These are phyloP conservation scores for Temnopleurus reevesii DNA, from an alignment of 53 echinoderm and acorn worm species.

Conservation along the genomic window DNA sequence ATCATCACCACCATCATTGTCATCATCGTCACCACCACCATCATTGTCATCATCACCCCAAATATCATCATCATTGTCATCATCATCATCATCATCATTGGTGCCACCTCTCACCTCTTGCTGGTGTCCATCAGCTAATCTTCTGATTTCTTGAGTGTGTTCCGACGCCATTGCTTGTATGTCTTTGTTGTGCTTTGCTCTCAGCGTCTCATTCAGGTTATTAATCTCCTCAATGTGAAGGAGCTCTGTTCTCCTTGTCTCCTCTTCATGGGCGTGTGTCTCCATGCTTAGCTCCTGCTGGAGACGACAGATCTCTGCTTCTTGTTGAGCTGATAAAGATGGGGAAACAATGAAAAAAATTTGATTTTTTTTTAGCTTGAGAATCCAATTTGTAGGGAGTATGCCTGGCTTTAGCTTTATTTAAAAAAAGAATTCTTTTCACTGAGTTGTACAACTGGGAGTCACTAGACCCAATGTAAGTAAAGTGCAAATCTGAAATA, in stretches of 20 bases:
- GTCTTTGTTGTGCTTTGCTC: conserved; percentile 33
- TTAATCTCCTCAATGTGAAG: conserved; percentile 32
- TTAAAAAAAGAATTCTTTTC: too few relatives aligned
- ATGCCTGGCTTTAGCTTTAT: too few relatives aligned
- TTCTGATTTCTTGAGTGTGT: conserved; percentile 48
- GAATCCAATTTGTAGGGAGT: too few relatives aligned
- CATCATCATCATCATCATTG: background rate
- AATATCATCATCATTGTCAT: too few relatives aligned
- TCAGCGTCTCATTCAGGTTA: conserved; percentile 1
- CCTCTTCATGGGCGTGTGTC: conserved; percentile 39
- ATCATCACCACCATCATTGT: background rate
- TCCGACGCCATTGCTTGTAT: conserved; percentile 42
- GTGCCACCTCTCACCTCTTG: conserved; percentile 46
- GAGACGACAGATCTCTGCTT: conserved; percentile 53
- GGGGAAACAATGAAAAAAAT: background rate
- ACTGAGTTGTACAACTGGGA: too few relatives aligned
- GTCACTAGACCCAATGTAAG: too few relatives aligned
- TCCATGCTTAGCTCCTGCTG: conserved; percentile 40
- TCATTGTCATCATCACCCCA: background rate
- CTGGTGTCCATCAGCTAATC: conserved; percentile 48
- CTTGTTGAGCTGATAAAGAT: conserved; percentile 46
- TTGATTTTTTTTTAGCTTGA: too few relatives aligned
- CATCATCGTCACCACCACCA: background rate
- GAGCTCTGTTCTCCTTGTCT: conserved; percentile 39
- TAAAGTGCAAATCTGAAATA: too few relatives aligned